Evolutionary conservation across 2,113 vertebrate genomes (phyloP).

Genomic region (Sinocyclocheilus maitianheensis): DNA sequence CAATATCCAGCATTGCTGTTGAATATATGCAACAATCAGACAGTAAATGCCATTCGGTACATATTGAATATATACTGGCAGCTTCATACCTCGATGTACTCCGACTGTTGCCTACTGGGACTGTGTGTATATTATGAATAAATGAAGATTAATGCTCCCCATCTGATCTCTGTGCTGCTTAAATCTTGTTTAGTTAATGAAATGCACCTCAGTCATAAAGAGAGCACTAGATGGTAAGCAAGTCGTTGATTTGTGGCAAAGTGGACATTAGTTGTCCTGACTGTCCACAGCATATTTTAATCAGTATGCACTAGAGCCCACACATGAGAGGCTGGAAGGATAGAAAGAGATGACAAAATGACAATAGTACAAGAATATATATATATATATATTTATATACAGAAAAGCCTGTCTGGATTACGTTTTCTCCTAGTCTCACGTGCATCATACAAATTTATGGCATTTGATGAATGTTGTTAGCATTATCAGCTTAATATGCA

Average conservation of each 20-base stretch:
- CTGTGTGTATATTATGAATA: slow-evolving; percentile 26
- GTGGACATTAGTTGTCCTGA: slow-evolving; percentile 47
- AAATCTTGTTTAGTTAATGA: slow-evolving; percentile 56
- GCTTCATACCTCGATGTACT: neutral
- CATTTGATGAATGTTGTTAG: slow-evolving; percentile 4
- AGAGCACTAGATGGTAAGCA: neutral
- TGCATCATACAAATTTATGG: neutral
- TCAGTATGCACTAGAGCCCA: neutral
- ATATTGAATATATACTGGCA: neutral
- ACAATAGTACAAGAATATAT: too few species aligned
- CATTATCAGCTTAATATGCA: slow-evolving; percentile 14
- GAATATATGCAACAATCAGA: neutral
- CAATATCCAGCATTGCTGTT: neutral
- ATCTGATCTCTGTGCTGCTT: slow-evolving; percentile 45
- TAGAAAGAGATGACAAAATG: neutral
- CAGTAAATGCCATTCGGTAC: neutral
- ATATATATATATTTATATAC: too few species aligned
- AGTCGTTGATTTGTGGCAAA: slow-evolving; percentile 48
- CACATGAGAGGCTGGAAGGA: too few species aligned
- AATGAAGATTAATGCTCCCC: slow-evolving; percentile 38
- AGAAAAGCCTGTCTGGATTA: neutral
- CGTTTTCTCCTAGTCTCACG: slow-evolving; percentile 1
- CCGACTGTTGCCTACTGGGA: slow-evolving; percentile 48
- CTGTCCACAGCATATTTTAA: slow-evolving; percentile 28
- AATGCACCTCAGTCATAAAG: slow-evolving; percentile 41